Evolutionary conservation across 2,113 vertebrate genomes (phyloP).

Genomic region (Neomonachus schauinslandi): DNA sequence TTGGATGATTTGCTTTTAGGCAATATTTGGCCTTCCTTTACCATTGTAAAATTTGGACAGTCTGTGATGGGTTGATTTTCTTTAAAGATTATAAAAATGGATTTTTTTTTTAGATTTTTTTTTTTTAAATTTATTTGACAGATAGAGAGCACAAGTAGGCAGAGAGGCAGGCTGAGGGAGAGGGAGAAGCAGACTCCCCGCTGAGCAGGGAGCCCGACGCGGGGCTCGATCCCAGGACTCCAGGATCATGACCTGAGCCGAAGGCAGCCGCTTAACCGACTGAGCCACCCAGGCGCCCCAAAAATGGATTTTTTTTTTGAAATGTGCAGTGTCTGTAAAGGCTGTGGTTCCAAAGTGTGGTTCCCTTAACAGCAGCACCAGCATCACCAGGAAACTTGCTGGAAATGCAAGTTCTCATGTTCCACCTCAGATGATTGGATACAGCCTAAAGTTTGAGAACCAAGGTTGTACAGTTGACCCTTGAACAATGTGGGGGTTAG

Average conservation of each 20-base stretch:
- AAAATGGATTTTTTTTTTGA: slow-evolving; percentile 10
- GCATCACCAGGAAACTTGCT: not conserved
- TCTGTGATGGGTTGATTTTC: not conserved
- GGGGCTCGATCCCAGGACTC: too few species aligned
- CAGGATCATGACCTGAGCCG: too few species aligned
- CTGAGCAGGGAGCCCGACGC: too few species aligned
- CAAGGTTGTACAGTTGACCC: not conserved
- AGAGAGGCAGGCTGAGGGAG: too few species aligned
- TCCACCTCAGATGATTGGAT: not conserved
- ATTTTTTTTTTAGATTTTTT: slow-evolving; percentile 48
- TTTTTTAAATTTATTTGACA: too few species aligned
- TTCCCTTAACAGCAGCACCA: not conserved
- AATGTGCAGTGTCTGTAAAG: not conserved
- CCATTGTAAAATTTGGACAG: not conserved
- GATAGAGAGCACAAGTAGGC: too few species aligned
- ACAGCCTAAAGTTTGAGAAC: not conserved
- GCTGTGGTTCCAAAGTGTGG: not conserved
- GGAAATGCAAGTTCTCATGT: not conserved
- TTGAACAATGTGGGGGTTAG: not conserved
- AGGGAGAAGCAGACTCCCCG: too few species aligned
- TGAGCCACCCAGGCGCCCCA: too few species aligned
- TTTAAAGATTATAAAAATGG: slow-evolving; percentile 27
- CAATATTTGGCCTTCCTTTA: not conserved
- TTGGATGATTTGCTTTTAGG: slow-evolving; percentile 36
- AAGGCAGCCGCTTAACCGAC: too few species aligned